Percentiles rank a stretch among this genome's conserved stretches.
phyloP scores from a whole-genome alignment of 2,888 invertebrate genomes.

The Scotopteryx bipunctaria region DNA sequence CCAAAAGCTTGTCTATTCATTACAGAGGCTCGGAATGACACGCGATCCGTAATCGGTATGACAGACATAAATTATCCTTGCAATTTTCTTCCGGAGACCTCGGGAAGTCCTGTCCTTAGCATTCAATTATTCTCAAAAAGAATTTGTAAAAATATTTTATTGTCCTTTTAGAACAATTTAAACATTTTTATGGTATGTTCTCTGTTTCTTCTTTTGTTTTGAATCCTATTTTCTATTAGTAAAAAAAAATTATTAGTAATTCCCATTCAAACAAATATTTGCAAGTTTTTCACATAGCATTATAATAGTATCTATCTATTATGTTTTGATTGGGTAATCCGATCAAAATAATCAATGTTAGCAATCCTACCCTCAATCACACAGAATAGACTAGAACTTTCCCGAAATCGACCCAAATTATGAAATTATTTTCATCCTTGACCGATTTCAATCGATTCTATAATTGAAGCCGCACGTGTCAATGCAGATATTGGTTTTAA shows the following conservation, averaged over 20 bases:
- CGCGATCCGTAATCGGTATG: constrained; percentile 47
- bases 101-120: constrained; percentile 1
- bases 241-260: no score
- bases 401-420: constrained; percentile 31
- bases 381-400: constrained; percentile 23
- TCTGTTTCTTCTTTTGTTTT: no score
- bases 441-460: constrained; percentile 41
- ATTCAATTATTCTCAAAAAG: not conserved
- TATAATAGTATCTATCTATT: no score
- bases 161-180: no score
- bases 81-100: constrained; percentile 22
- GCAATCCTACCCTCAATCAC: constrained; percentile 6
- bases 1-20: constrained; percentile 69
- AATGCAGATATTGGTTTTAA: constrained; percentile 21
- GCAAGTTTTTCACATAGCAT: no score
- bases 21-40: constrained; percentile 49
- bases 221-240: no score
- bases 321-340: no score
- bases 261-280: no score
- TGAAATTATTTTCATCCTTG: constrained; percentile 42
- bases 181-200: no score
- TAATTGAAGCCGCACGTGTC: constrained; percentile 27
- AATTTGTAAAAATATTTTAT: constrained; percentile 12
- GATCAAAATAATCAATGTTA: not conserved
- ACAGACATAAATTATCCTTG: constrained; percentile 36